phyloP scores from a whole-genome alignment of 2,888 invertebrate species.

The Yponomeuta sedellus region DNA sequence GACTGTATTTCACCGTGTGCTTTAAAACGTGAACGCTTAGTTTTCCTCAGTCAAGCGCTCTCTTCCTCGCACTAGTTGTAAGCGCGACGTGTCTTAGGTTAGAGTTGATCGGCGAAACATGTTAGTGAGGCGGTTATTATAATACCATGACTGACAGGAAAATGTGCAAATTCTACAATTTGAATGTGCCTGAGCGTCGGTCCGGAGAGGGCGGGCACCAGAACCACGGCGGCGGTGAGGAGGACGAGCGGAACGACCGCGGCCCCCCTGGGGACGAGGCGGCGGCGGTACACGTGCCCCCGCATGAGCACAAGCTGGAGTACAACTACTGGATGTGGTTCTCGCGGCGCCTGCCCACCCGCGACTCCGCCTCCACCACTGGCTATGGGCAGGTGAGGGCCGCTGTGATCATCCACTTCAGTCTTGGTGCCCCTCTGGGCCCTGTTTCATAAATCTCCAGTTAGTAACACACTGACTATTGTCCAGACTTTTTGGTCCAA shows the following conservation, averaged over 20 bases:
- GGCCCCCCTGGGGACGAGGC: conserved; percentile 39
- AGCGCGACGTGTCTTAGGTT: conserved; percentile 58
- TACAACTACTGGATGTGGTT: conserved; percentile 97
- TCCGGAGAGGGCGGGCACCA: conserved; percentile 48
- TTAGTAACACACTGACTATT: no score
- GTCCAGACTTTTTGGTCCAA: no score
- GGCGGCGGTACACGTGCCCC: conserved; percentile 76
- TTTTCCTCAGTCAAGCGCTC: not conserved
- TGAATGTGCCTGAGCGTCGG: conserved; percentile 72
- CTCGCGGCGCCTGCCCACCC: conserved; percentile 73
- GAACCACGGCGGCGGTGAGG: conserved; percentile 52
- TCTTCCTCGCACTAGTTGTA: not conserved
- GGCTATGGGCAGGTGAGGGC: conserved; percentile 61
- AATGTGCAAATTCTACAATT: conserved; percentile 76
- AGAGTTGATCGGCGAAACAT: conserved; percentile 74
- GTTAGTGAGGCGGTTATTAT: conserved; percentile 56
- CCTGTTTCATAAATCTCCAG: no score
- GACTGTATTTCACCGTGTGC: not conserved
- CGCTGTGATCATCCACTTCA: not conserved
- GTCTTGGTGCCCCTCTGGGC: no score
- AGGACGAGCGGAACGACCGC: conserved; percentile 47
- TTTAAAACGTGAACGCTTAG: not conserved
- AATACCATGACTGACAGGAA: conserved; percentile 75
- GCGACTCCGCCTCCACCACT: conserved; percentile 61
- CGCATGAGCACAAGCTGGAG: conserved; percentile 93